These are phyloP conservation scores for Ladona fulva DNA, from an alignment of 1,140 invertebrate genomes.

Conservation along the genomic window DNA sequence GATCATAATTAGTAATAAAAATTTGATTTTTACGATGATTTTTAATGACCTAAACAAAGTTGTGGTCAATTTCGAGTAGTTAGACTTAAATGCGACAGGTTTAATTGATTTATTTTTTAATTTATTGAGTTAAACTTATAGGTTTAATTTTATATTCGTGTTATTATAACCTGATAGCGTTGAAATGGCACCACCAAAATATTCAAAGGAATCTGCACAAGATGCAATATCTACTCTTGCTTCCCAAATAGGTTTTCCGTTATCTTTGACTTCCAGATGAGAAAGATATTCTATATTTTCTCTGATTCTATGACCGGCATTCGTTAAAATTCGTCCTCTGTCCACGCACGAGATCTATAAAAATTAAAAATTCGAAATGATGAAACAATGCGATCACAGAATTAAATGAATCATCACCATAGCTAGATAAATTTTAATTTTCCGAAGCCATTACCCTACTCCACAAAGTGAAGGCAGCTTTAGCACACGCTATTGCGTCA, in stretches of 20 bases:
- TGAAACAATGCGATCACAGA: neutral
- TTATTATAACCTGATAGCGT: constrained; percentile 17
- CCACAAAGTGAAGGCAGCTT: neutral
- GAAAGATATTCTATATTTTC: constrained; percentile 32
- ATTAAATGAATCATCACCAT: neutral
- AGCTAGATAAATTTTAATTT: neutral
- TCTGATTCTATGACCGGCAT: constrained; percentile 20
- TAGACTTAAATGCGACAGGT: too few relatives aligned
- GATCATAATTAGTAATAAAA: too few relatives aligned
- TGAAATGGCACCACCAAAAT: constrained; percentile 38
- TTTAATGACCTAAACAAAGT: too few relatives aligned
- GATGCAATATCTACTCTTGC: constrained; percentile 38
- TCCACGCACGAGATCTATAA: constrained; percentile 31
- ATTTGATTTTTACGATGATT: too few relatives aligned
- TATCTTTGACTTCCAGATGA: constrained; percentile 37
- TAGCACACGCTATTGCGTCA: neutral
- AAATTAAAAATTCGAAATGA: neutral
- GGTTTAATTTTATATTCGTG: too few relatives aligned
- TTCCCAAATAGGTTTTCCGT: constrained; percentile 44
- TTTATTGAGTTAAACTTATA: too few relatives aligned
- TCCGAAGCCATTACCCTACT: neutral
- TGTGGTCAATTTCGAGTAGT: too few relatives aligned
- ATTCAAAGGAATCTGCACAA: constrained; percentile 40
- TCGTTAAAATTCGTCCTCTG: constrained; percentile 33
- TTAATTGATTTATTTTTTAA: too few relatives aligned